Evolutionary conservation across 2,888 invertebrate species (phyloP), one percentile per base, ranked within the genome.

Genomic region (Muschampia plurimacula): DNA sequence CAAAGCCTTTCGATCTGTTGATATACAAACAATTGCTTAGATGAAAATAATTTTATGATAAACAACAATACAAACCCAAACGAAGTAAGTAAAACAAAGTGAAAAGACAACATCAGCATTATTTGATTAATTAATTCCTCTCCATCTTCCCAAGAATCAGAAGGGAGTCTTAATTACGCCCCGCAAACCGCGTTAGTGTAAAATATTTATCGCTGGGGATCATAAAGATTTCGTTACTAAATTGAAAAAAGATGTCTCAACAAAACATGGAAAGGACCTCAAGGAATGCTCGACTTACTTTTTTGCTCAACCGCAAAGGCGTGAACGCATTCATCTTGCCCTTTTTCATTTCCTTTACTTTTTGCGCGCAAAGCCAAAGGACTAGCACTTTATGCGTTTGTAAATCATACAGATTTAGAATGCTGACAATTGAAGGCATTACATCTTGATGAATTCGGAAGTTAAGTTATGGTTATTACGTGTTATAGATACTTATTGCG

Each of bases 381-480:
- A 46, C 73, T 73, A 70, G 36, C 64, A 49, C 36, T 66, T 71
- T 73, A 70, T 62, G 62, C 69, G 60, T 68, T 52, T 70, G 74
- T 75, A 74, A 75, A 75, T 75, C 82, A 71, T 67, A 80, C 80
- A 78, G 84, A 84, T 83, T 78, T 80, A 77, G 77, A 66, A 57
- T 66, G 32, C 65, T 13, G 15, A 71, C 13, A 74, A 71, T 39
- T 15, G 12, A 60, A 69, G 36, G 69, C 67, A 62, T 65, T 64
- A 57, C 32, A 52, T 55, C 52, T 63, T 66, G 69, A 41, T 41
- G 64, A 32, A 44, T 32, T 44, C 55, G 41, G 22, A 32, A 15
- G 41, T 9, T 12, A 41, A 63, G 52, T 64, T 69, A 52, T 52
- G 52, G 22, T 52, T 32, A n/a, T 41, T 8, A 28, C 15, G 64